Percentiles rank a stretch among this genome's conserved stretches.
Evolutionary conservation across 2,888 invertebrate genomes (phyloP).

Genomic region (Microlaimidae sp.): DNA sequence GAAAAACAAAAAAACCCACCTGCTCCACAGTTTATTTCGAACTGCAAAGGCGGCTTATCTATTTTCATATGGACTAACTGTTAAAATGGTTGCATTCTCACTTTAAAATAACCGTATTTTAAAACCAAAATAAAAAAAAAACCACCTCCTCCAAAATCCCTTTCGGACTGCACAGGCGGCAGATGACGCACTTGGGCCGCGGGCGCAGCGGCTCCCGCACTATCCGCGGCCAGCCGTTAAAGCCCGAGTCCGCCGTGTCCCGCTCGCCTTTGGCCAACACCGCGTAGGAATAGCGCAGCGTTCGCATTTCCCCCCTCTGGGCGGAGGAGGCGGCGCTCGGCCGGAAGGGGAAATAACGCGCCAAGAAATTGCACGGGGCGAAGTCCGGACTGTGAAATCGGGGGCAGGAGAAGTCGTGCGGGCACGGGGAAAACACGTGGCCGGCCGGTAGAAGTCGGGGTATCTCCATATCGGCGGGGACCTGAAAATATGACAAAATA

Average conservation of each 20-base stretch:
- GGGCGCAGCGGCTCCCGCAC: slow-evolving; percentile 53
- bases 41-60: too few relatives aligned
- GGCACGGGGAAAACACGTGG: slow-evolving; percentile 48
- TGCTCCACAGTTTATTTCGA: too few relatives aligned
- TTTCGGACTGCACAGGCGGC: slow-evolving; percentile 55
- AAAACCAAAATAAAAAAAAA: too few relatives aligned
- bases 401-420: slow-evolving; percentile 63
- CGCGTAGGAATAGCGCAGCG: slow-evolving; percentile 57
- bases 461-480: slow-evolving; percentile 18
- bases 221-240: slow-evolving; percentile 54
- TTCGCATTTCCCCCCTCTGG: slow-evolving; percentile 25
- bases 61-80: too few relatives aligned
- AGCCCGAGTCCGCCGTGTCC: slow-evolving; percentile 6
- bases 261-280: slow-evolving; percentile 55
- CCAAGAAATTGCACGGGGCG: slow-evolving; percentile 61
- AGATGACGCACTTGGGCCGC: slow-evolving; percentile 52
- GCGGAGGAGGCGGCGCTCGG: slow-evolving; percentile 38
- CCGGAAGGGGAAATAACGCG: slow-evolving; percentile 45
- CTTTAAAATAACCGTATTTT: too few relatives aligned
- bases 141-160: slow-evolving; percentile 59
- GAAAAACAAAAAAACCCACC: too few relatives aligned
- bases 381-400: slow-evolving; percentile 44
- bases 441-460: slow-evolving; percentile 27
- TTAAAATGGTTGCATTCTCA: too few relatives aligned
- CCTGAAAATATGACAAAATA: too few relatives aligned